Evolutionary conservation across 2,888 invertebrate species (phyloP), one percentile per base, ranked within the genome.

Genomic region (Amphipyra tragopoginis): DNA sequence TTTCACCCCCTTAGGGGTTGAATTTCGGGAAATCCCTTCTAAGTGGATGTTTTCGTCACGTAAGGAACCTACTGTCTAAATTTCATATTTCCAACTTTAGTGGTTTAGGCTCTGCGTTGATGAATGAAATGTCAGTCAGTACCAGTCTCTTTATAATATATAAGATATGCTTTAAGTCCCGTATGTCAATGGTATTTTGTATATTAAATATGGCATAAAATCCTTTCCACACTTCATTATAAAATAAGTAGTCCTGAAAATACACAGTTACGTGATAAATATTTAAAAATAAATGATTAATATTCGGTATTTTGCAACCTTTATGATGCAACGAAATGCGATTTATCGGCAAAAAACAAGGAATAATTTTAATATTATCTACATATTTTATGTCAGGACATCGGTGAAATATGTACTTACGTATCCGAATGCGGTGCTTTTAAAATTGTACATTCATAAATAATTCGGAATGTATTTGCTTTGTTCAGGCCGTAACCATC

Each of bases 391-490:
- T 76, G 73, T 56, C 55, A 42, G 38, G 14, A 38, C 26, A 11
- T 39, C 33, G 11, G 38, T 72, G 49, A 73, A 72, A 62, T 67
- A 73, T 67, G 54, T 5, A 40, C 3, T 1, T 61, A 66, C 26
- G 34, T 11, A 43, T 54, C 45, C 42, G 69, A 74, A 73, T 47
- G 14, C 47, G 64, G 64, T 51, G 38, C 54, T 43, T 75, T 75
- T 75, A 50, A 70, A 70, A 70, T 54, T 75, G 50, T 75, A 52
- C 21, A 21, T 21, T 2, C 53, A 71, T 64, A 64, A 71, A 71
- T 71, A 71, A 75, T 71, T 69, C 53, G 14, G 43, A 54, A 50
- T 60, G 61, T 39, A 54, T 48, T 68, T 50, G 50, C 53, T 66
- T 50, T 65, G 71, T 71, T 71, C 13, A 40, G 50, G 45, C 49